A percentile compares a stretch with the other conserved stretches of the same genome.
Evolutionary conservation across 2,888 invertebrate genomes (phyloP).

Genomic region (Eilema depressum): DNA sequence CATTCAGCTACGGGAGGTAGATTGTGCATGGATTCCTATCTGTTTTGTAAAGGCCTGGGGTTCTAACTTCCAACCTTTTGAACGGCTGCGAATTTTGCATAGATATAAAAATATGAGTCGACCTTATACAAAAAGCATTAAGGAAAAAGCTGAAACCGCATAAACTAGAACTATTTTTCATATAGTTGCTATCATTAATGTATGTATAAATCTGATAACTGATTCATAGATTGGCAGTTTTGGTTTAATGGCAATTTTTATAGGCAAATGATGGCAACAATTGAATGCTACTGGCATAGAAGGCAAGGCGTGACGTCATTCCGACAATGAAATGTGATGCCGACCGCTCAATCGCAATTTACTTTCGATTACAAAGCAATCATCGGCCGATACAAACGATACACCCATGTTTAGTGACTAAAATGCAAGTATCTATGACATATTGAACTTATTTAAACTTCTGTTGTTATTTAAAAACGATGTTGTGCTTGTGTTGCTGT

Average conservation of each 20-base stretch:
- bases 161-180: too few relatives aligned
- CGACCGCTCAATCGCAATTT: conserved; percentile 73
- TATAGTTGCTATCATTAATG: too few relatives aligned
- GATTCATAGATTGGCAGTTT: background rate
- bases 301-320: conserved; percentile 13
- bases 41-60: too few relatives aligned
- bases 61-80: too few relatives aligned
- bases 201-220: too few relatives aligned
- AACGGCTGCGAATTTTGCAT: too few relatives aligned
- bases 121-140: too few relatives aligned
- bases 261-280: background rate
- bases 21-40: too few relatives aligned
- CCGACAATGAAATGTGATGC: conserved; percentile 34
- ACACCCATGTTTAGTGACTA: background rate
- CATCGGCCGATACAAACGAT: conserved; percentile 55
- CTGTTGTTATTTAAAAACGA: background rate
- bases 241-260: background rate
- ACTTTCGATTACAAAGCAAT: conserved; percentile 82
- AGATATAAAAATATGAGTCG: too few relatives aligned
- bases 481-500: too few relatives aligned
- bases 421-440: background rate
- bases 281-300: background rate
- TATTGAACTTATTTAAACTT: background rate
- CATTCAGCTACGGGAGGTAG: too few relatives aligned
- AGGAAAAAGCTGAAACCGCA: too few relatives aligned